Base-by-base conservation (phyloP, 64 coral and sea anemone species). In the Stichodactyla helianthus region DNA sequence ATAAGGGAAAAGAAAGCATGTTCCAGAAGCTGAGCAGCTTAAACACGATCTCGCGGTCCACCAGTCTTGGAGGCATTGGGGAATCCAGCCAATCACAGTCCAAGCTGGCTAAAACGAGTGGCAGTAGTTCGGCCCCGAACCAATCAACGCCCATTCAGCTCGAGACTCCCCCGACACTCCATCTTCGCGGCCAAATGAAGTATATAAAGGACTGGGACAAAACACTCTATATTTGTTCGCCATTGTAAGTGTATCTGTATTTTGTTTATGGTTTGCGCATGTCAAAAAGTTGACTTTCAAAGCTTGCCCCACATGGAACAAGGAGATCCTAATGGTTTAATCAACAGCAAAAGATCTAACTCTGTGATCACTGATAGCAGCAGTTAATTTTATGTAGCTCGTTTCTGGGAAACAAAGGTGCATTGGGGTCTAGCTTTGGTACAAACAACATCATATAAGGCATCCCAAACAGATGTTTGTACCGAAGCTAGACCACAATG, bases 221-320 rank as follows among this genome's bases (percentile, higher is more conserved):
- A 59, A 92, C 92, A 22, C n/a, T 96, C 10, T 96, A 85, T 79
- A 96, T 96, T 53, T 96, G 91, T 65, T 96, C 94, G 13, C 94
- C 94, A 13, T 62, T 96, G 94, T 96, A 67, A 83, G 94, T 92
- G 71, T 22, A n/a, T 44, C 2, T 44, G 35, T 44, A 1, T 44
- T 44, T 44, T 44, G 35, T 44, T 44, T 44, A 44, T 44, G 35
- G 35, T 44, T 44, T 44, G 35, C 35, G 35, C 35, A 44, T 44
- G 35, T 44, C 35, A 44, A 44, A 44, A 44, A 2, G 35, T 44
- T 44, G 35, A 44, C 35, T 44, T 44, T 44, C 35, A 44, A 44
- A 44, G 35, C 35, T 1, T 44, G 35, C 0, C 35, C 35, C 35
- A 44, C 35, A 44, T 44, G 35, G 35, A 44, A 44, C 35, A 44